These are phyloP conservation scores for Setophaga petechia DNA, from an alignment of 2,113 vertebrate species.

Conservation along the genomic window DNA sequence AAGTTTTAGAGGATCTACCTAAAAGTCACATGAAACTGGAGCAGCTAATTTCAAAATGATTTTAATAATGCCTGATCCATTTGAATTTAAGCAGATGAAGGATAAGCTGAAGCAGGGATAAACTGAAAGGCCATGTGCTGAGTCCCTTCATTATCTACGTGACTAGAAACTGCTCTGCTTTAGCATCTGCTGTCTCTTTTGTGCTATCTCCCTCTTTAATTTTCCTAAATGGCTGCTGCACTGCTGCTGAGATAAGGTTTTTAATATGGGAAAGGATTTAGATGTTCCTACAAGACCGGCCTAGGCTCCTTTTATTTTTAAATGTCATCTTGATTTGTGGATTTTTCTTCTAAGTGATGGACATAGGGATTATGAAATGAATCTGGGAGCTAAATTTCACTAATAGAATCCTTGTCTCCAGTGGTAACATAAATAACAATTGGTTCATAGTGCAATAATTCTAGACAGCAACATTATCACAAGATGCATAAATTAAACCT, in stretches of 20 bases:
- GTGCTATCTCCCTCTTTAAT: constrained; percentile 77
- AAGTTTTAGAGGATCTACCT: constrained; percentile 48
- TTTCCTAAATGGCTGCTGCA: constrained; percentile 79
- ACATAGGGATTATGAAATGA: constrained; percentile 72
- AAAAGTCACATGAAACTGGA: constrained; percentile 71
- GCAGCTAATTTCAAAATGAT: constrained; percentile 67
- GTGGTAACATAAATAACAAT: constrained; percentile 54
- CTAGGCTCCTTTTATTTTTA: constrained; percentile 50
- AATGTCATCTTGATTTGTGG: constrained; percentile 83
- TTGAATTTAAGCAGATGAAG: constrained; percentile 74
- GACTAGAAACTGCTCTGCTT: constrained; percentile 70
- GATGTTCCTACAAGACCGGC: constrained; percentile 73
- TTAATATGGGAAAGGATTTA: constrained; percentile 82
- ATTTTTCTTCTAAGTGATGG: constrained; percentile 74
- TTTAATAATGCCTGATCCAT: constrained; percentile 73
- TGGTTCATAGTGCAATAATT: constrained; percentile 9
- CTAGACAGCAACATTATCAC: background rate
- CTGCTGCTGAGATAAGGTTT: constrained; percentile 75
- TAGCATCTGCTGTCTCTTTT: constrained; percentile 68
- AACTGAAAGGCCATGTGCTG: constrained; percentile 73
- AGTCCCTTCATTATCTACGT: constrained; percentile 68
- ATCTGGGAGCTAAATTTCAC: constrained; percentile 67
- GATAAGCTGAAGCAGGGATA: constrained; percentile 77
- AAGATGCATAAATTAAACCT: background rate
- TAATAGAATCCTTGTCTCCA: constrained; percentile 72